Evolutionary conservation across 2,113 vertebrate genomes (phyloP), one percentile per base, ranked within the genome.

Genomic region (Oenanthe melanoleuca): DNA sequence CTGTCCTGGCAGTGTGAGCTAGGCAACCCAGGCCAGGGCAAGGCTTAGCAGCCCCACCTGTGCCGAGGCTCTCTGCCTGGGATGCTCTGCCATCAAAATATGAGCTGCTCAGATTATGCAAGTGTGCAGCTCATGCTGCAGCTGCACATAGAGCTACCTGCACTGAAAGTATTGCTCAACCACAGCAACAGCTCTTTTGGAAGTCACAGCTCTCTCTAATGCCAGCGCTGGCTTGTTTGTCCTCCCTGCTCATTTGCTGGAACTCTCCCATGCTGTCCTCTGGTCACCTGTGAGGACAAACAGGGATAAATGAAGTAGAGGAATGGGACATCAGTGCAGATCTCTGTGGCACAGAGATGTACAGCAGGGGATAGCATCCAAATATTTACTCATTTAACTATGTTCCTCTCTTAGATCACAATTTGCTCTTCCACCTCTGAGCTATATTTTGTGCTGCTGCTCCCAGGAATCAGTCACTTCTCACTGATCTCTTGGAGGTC

Each of bases 31-130:
- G 45, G 33, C 20, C 45, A 80, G 18, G 23, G 9, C 4, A 3
- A 47, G 65, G 24, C 50, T 52, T 14, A 14, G 55, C 21, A 85
- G 61, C 29, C 29, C 15, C 34, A 24, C 6, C 3, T 15, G 37
- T 9, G 10, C 25, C 2, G 2, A 69, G 69, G 9, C 45, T 78
- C 33, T 31, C 47, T 88, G 50, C 40, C 55, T 13, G 31, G 24
- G 21, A 28, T 64, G 64, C 44, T 77, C 90, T 87, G 52, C 60
- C 65, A 66, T 42, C 18, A 53, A 73, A 91, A 66, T 0, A 0
- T 59, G 45, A 79, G 12, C 33, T 90, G 20, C 47, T 53, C 0
- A 0, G 29, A 52, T 1, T 7, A 79, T 79, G 21, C 38, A 67
- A 55, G 10, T 5, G n/a, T 14, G 40, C 42, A 42, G 65, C 74